These are phyloP conservation scores for Opisthocomus hoazin DNA, from an alignment of 2,113 vertebrate species.

Conservation along the genomic window DNA sequence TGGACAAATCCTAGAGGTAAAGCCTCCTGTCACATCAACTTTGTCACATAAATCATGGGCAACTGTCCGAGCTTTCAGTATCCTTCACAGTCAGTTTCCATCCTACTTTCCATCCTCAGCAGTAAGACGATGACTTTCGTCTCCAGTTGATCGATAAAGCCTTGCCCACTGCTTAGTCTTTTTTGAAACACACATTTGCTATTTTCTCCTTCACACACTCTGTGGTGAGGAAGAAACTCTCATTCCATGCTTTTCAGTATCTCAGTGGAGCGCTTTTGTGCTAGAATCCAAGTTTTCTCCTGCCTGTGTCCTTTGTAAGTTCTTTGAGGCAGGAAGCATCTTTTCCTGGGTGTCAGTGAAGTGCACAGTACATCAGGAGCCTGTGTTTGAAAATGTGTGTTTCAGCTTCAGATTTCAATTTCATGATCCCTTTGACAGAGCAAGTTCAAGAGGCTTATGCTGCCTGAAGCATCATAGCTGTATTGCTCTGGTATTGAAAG, in stretches of 20 bases:
- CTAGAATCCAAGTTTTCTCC: neutral
- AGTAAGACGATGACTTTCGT: neutral
- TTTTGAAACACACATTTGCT: neutral
- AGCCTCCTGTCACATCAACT: neutral
- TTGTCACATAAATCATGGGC: neutral
- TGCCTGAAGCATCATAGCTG: neutral
- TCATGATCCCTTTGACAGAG: neutral
- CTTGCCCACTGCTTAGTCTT: neutral
- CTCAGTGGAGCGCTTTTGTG: neutral
- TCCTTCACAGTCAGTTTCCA: neutral
- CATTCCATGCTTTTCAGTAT: neutral
- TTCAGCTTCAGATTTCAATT: neutral
- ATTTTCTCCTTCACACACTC: neutral
- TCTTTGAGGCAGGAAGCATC: neutral
- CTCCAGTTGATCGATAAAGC: rapidly evolving
- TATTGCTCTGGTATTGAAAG: neutral
- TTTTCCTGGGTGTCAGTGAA: neutral
- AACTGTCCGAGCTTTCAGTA: neutral
- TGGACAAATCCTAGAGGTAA: neutral
- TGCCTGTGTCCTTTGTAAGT: rapidly evolving
- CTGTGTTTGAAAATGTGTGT: neutral
- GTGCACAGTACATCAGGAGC: neutral
- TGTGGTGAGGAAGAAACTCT: neutral
- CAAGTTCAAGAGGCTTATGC: neutral
- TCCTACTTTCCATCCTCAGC: neutral